These are phyloP conservation scores for Microctenopoma stevenorrisi DNA, from an alignment of 2,797 vertebrate species.

Conservation along the genomic window DNA sequence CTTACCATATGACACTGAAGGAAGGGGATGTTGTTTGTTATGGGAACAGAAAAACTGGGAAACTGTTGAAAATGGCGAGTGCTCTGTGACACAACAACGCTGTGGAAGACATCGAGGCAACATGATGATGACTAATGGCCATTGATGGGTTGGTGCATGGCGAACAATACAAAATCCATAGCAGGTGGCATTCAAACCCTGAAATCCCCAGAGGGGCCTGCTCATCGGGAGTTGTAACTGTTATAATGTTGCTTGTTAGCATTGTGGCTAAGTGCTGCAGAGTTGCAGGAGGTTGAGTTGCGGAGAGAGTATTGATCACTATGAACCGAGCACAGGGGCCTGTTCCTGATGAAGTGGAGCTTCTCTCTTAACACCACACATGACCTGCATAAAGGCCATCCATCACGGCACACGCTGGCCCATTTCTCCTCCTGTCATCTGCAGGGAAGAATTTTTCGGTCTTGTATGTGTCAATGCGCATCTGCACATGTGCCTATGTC, in stretches of 20 bases:
- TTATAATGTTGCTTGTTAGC: conserved; percentile 73
- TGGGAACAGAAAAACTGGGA: conserved; percentile 52
- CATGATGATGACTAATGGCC: conserved; percentile 56
- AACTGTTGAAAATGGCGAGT: conserved; percentile 39
- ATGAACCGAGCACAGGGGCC: conserved; percentile 60
- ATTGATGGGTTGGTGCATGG: conserved; percentile 7
- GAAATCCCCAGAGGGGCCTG: conserved; percentile 33
- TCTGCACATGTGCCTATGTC: conserved; percentile 47
- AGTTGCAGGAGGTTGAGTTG: conserved; percentile 44
- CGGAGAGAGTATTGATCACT: conserved; percentile 74
- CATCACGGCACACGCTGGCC: conserved; percentile 75
- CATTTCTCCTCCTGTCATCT: conserved; percentile 77
- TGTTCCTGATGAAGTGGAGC: conserved; percentile 71
- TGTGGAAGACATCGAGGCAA: conserved; percentile 19
- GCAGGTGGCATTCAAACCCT: conserved; percentile 61
- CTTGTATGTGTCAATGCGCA: conserved; percentile 49
- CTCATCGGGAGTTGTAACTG: conserved; percentile 62
- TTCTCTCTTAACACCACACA: conserved; percentile 81
- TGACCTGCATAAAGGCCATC: conserved; percentile 82
- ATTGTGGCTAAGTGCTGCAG: conserved; percentile 53
- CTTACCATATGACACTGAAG: conserved; percentile 74
- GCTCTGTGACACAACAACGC: conserved; percentile 44
- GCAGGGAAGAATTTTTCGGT: conserved; percentile 65
- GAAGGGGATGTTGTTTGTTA: conserved; percentile 61
- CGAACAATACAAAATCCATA: conserved; percentile 57